A percentile compares a stretch with the other conserved stretches of the same genome.
phyloP scores from a whole-genome alignment of 2,113 vertebrate genomes.

The Lamprologus speciosus region DNA sequence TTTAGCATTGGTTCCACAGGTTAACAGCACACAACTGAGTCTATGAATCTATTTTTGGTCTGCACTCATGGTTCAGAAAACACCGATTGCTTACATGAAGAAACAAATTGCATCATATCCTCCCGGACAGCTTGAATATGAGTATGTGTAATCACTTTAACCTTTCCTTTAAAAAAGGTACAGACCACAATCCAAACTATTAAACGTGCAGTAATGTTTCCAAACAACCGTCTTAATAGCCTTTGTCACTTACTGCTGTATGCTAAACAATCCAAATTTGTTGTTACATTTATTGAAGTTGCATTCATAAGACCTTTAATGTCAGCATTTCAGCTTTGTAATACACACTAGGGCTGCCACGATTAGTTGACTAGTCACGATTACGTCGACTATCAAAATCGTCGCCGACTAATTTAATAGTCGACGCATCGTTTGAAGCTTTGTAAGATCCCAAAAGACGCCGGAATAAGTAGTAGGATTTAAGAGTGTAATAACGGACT shows the following conservation, averaged over 20 bases:
- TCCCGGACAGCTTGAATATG: not conserved
- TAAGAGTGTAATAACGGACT: too few relatives aligned
- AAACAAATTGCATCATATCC: not conserved
- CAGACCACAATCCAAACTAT: not conserved
- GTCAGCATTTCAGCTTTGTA: not conserved
- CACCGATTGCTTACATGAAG: not conserved
- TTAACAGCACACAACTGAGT: not conserved
- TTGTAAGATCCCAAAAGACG: too few relatives aligned
- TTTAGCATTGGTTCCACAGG: not conserved
- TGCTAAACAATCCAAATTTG: not conserved
- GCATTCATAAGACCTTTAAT: not conserved
- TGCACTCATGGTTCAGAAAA: not conserved
- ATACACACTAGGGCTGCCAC: not conserved
- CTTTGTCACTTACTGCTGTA: not conserved
- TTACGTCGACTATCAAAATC: too few relatives aligned
- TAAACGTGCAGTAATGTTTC: not conserved
- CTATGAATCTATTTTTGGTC: not conserved
- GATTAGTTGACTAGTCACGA: fast-evolving
- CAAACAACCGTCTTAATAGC: not conserved
- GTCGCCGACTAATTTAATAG: too few relatives aligned
- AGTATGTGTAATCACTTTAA: not conserved
- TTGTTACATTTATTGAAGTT: not conserved
- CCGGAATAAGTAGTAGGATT: fast-evolving
- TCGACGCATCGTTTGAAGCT: too few relatives aligned
- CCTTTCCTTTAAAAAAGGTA: not conserved